Base-by-base conservation (phyloP, 2,113 vertebrate genomes). In the Falco punctatus region DNA sequence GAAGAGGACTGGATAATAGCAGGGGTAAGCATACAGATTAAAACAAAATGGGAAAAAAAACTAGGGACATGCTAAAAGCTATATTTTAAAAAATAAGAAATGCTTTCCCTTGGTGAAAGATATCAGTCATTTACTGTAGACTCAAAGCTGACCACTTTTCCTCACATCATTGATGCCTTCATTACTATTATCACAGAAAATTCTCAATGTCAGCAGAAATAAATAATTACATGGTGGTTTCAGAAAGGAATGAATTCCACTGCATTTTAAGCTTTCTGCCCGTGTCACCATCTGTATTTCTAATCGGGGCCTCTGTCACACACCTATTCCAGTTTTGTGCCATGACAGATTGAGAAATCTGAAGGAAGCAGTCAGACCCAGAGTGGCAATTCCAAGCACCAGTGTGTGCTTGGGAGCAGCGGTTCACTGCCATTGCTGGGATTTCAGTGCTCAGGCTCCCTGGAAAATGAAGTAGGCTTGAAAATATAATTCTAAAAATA, bases 141-240 rank as follows among this genome's bases (percentile, higher is more conserved):
- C 20, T 70, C 46, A 66, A 77, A 83, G 35, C 19, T 87, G 55
- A 46, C 19, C 12, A 21, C 65, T 88, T 82, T 91, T 40, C 35
- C 44, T 79, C 42, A 42, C 15, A 38, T 74, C 69, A 78, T 87
- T 92, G 35, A 58, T 44, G 28, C 59, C 40, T 89, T 93, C 51
- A 48, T 88, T 92, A 92, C 48, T 91, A 27, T 44, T 73, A 78
- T 73, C 91, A 70, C 22, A 92, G n/a, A 77, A 91, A 94, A 83
- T 73, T 77, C 54, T 84, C 49, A 27, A 2, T 61, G 44, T 75
- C 73, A 90, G 44, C 52, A 94, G 70, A 92, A 96, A 85, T 62
- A 91, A 91, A 30, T 69, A 94, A 85, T 91, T 84, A 67, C 40
- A 20, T 18, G 6, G 30, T 52, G 26, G 16, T 79, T 94, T 79